Evolutionary conservation across 2,113 vertebrate genomes (phyloP), one percentile per base, ranked within the genome.

Genomic region (Centropus unirufus): DNA sequence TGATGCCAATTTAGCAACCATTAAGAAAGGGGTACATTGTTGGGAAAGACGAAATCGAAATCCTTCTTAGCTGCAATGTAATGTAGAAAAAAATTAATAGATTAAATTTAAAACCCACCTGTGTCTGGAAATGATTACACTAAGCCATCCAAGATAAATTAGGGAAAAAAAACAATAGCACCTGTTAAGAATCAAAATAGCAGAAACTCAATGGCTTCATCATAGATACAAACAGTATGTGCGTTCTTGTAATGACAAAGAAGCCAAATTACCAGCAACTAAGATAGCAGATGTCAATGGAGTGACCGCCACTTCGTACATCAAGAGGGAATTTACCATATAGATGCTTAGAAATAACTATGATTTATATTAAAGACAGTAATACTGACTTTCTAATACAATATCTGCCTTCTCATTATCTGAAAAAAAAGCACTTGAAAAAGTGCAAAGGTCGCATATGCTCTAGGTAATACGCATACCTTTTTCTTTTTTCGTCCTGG

Each of bases 401-500:
- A 9, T n/a, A 87, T 75, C 52, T 78, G 23, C 40, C 57, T 23
- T 55, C n/a, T 14, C 23, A 27, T 67, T 68, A 79, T 11, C 14
- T 21, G 63, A 76, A 83, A 80, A 62, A 14, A 14, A 69, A 63
- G 42, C 17, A 75, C 49, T 26, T 72, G 12, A 30, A 75, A 70
- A 89, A 68, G 22, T 11, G 3, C 12, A 46, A 49, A 36, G 46
- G 44, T 42, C 27, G 18, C 27, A 20, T 55, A 12, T 47, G 26
- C 12, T 86, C 27, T 66, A 80, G 30, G 24, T 34, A 80, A 72
- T 11, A 89, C 58, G 67, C 73, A 27, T 95, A 98, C 98, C 98
- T 98, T 98, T 98, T 95, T 98, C 98, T 92, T 98, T 98, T 95
- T 97, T 98, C 46, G 98, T 98, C 89, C 98, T 98, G 36, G 95